A percentile compares a stretch with the other conserved stretches of the same genome.
phyloP scores from a whole-genome alignment of 2,113 vertebrate genomes.

The Helogale parvula region DNA sequence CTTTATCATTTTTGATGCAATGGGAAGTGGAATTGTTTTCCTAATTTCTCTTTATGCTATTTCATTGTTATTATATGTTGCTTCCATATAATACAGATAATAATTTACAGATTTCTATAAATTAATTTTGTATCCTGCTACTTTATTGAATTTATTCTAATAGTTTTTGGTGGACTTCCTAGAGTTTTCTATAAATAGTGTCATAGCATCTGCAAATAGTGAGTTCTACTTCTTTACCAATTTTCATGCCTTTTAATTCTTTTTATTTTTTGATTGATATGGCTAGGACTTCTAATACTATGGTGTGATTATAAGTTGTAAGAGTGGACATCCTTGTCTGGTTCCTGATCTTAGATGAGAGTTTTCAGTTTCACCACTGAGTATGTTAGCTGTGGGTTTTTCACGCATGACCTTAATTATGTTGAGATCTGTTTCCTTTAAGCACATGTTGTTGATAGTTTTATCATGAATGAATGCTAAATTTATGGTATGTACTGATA shows the following conservation, averaged over 20 bases:
- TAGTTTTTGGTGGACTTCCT: background rate
- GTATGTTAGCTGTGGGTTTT: background rate
- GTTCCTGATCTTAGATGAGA: background rate
- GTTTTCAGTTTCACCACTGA: background rate
- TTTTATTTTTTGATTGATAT: background rate
- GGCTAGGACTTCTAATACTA: background rate
- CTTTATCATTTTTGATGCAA: background rate
- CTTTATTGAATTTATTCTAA: background rate
- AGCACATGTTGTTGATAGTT: background rate
- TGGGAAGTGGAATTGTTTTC: background rate
- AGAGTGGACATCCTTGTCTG: background rate
- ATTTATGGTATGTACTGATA: background rate
- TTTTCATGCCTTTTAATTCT: background rate
- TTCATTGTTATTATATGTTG: background rate
- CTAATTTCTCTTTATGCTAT: background rate
- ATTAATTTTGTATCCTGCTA: background rate
- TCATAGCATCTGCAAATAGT: background rate
- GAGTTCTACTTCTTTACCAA: background rate
- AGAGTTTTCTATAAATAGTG: background rate
- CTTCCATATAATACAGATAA: too few relatives aligned
- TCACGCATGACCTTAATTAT: background rate
- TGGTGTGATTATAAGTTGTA: background rate
- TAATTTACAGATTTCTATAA: background rate
- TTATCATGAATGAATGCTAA: background rate
- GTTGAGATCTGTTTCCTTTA: background rate